Evolutionary conservation across 2,113 vertebrate species (phyloP).

Genomic region (Chaetodon trifascialis): DNA sequence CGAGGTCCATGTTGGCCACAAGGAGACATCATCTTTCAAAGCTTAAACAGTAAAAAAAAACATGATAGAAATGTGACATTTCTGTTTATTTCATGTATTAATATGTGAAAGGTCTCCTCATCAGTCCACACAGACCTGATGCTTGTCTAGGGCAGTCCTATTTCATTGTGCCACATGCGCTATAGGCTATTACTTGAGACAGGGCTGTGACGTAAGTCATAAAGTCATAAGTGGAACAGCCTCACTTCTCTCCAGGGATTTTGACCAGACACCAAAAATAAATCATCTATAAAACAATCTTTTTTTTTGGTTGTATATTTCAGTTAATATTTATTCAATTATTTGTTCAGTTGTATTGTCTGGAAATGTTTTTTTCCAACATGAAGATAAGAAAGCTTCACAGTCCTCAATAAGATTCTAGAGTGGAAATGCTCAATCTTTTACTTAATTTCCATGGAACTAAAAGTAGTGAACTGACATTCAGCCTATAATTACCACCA

Average conservation of each 20-base stretch:
- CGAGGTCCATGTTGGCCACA: neutral
- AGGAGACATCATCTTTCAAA: neutral
- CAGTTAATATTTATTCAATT: too few species aligned
- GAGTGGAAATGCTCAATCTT: neutral
- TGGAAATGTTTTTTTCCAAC: neutral
- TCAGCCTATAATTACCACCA: neutral
- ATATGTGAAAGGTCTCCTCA: neutral
- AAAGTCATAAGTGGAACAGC: too few species aligned
- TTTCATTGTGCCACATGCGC: neutral
- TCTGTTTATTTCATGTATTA: too few species aligned
- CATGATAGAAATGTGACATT: too few species aligned
- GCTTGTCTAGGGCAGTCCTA: too few species aligned
- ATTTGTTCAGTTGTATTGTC: neutral
- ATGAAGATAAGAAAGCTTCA: neutral
- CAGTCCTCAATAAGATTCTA: neutral
- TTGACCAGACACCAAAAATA: neutral
- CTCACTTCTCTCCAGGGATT: neutral
- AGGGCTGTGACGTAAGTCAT: too few species aligned
- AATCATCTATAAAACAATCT: neutral
- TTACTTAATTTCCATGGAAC: neutral
- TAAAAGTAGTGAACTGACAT: neutral
- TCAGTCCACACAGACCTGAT: too few species aligned
- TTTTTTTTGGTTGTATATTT: neutral
- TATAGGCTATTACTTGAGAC: too few species aligned
- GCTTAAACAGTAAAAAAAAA: neutral